Percentiles rank a stretch among this genome's conserved stretches.
Conservation (phyloP, 2,888 invertebrate species). For the Tolmerus cingulatus region DNA sequence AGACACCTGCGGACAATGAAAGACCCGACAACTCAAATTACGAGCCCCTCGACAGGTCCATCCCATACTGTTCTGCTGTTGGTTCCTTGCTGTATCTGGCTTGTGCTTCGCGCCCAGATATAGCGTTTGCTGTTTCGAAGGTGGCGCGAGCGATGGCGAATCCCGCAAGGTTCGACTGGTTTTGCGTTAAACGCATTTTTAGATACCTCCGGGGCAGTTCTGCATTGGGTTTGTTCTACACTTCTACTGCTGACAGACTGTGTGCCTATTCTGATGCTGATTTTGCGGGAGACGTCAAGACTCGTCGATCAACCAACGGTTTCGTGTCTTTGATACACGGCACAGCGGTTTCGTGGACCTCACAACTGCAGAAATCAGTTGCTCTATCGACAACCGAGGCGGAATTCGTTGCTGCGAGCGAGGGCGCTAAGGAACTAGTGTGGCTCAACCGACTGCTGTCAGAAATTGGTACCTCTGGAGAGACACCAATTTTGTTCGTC, state of each 20-base stretch:
- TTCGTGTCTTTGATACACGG: conserved; percentile 20
- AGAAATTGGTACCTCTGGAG: not conserved
- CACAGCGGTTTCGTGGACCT: conserved; percentile 13
- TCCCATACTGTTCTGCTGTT: not conserved
- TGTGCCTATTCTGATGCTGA: not conserved
- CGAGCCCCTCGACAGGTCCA: not conserved
- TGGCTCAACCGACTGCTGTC: conserved; percentile 35
- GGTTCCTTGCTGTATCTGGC: not conserved
- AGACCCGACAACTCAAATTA: not conserved
- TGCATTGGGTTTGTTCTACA: not conserved
- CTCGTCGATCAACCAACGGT: conserved; percentile 47
- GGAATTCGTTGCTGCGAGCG: conserved; percentile 48
- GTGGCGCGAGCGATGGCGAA: not conserved
- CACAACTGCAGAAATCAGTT: no score
- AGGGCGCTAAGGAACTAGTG: conserved; percentile 49
- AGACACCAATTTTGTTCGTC: not conserved
- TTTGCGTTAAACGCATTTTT: conserved; percentile 1
- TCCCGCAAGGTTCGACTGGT: not conserved
- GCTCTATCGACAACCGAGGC: no score
- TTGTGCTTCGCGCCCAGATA: not conserved
- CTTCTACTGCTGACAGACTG: not conserved
- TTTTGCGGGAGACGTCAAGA: conserved; percentile 40
- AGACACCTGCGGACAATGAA: not conserved
- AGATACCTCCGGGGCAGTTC: not conserved
- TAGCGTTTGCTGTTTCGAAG: not conserved